phyloP scores from a whole-genome alignment of 1,140 invertebrate genomes.

The Hirudo medicinalis region DNA sequence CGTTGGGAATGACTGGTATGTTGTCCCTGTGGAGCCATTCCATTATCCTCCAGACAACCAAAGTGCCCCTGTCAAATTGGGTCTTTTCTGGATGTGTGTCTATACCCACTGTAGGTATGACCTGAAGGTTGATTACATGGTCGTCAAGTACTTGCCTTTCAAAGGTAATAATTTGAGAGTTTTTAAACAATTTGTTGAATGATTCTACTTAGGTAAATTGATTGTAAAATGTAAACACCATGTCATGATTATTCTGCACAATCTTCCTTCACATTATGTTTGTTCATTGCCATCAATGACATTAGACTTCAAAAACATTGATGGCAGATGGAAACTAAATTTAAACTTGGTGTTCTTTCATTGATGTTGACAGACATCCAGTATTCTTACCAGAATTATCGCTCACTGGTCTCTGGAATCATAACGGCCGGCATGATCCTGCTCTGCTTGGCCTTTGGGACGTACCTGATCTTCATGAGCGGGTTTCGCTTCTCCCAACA shows the following conservation, averaged over 20 bases:
- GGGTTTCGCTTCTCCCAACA: background rate
- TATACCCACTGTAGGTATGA: constrained; percentile 8
- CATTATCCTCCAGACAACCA: constrained; percentile 13
- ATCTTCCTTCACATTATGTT: too few species aligned
- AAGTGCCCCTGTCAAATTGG: constrained; percentile 8
- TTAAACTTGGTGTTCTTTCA: too few species aligned
- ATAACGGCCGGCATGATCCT: background rate
- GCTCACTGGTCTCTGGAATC: background rate
- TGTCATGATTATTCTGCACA: too few species aligned
- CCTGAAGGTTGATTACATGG: constrained; percentile 17
- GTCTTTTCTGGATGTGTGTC: constrained; percentile 17
- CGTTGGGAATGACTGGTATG: constrained; percentile 14
- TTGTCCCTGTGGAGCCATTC: constrained; percentile 3
- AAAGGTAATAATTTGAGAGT: background rate
- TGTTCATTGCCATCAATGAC: too few species aligned
- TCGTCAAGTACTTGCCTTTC: constrained; percentile 15
- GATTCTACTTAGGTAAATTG: too few species aligned
- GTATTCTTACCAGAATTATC: background rate
- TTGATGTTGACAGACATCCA: background rate
- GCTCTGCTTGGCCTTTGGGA: constrained; percentile 2
- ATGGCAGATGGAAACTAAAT: too few species aligned
- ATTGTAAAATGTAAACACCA: too few species aligned
- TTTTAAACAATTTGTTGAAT: too few species aligned
- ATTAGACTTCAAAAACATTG: too few species aligned
- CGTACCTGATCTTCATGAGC: background rate